These are phyloP conservation scores for Nerophis ophidion DNA, from an alignment of 2,113 vertebrate species.

Conservation along the genomic window DNA sequence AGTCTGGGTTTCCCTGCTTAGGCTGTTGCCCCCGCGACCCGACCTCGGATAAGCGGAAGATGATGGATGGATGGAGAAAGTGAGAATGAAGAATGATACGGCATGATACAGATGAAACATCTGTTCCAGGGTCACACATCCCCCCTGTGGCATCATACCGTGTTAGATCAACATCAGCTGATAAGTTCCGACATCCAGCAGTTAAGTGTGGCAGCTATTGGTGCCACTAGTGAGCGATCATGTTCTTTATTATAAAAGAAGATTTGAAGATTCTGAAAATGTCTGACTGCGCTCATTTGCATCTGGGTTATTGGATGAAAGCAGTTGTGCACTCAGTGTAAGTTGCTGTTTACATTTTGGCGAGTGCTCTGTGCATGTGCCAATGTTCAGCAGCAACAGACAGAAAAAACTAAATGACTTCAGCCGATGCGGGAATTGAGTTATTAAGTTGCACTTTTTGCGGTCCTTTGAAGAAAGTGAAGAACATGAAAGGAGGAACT, in stretches of 20 bases:
- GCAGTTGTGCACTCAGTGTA: constrained; percentile 29
- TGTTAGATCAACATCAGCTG: background rate
- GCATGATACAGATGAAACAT: too few relatives aligned
- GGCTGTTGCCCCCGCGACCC: too few relatives aligned
- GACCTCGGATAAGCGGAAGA: too few relatives aligned
- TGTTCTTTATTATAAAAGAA: constrained; percentile 22
- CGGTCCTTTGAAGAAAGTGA: constrained; percentile 15
- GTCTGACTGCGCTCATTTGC: constrained; percentile 59
- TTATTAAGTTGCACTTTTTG: constrained; percentile 1
- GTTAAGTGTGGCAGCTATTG: constrained; percentile 9
- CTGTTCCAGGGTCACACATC: too few relatives aligned
- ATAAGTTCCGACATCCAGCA: constrained; percentile 3
- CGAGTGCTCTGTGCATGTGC: constrained; percentile 28
- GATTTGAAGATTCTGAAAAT: constrained; percentile 39
- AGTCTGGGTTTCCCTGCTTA: too few relatives aligned
- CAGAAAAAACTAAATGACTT: constrained; percentile 31
- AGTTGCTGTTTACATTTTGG: constrained; percentile 47
- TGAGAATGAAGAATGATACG: too few relatives aligned
- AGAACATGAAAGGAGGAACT: constrained; percentile 4
- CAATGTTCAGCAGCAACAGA: constrained; percentile 48
- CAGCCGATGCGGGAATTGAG: constrained; percentile 22
- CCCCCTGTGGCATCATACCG: too few relatives aligned
- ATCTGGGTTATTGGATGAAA: constrained; percentile 53
- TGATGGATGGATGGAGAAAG: too few relatives aligned
- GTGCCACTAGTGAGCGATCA: constrained; percentile 6